Percentiles rank a stretch among this genome's conserved stretches.
These are phyloP conservation scores for Euthynnus affinis DNA, from an alignment of 2,797 vertebrate genomes.

Conservation along the genomic window DNA sequence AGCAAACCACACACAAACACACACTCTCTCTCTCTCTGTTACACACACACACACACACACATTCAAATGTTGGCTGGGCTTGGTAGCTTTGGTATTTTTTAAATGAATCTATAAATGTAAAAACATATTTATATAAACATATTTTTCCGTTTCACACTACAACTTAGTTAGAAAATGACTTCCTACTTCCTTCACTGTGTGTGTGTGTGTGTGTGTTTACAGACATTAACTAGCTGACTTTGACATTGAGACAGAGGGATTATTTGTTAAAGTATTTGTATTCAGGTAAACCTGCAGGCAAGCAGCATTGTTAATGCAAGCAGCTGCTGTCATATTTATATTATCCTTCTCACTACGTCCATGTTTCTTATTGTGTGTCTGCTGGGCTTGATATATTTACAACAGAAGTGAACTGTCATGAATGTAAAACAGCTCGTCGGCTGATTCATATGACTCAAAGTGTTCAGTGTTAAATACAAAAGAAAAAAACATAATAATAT, in stretches of 20 bases:
- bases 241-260: slow-evolving; percentile 9
- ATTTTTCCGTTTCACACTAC: slow-evolving; percentile 1
- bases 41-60: slow-evolving; percentile 1
- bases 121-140: not conserved
- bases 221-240: slow-evolving; percentile 1
- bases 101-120: not conserved
- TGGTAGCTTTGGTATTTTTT: not conserved
- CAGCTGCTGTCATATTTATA: slow-evolving; percentile 15
- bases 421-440: not conserved
- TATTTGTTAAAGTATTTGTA: slow-evolving; percentile 10
- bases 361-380: not conserved
- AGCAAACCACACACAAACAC: not conserved
- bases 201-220: slow-evolving; percentile 17
- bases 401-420: not conserved
- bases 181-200: not conserved
- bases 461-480: slow-evolving; percentile 1
- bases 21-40: not conserved
- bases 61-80: not conserved
- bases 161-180: not conserved
- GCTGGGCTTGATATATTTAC: not conserved
- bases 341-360: not conserved
- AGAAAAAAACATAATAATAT: no score
- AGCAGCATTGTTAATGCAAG: not conserved
- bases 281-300: slow-evolving; percentile 9
- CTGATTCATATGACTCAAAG: not conserved